Conservation (phyloP, 1,140 invertebrate genomes). For the Drosophila punjabiensis region DNA sequence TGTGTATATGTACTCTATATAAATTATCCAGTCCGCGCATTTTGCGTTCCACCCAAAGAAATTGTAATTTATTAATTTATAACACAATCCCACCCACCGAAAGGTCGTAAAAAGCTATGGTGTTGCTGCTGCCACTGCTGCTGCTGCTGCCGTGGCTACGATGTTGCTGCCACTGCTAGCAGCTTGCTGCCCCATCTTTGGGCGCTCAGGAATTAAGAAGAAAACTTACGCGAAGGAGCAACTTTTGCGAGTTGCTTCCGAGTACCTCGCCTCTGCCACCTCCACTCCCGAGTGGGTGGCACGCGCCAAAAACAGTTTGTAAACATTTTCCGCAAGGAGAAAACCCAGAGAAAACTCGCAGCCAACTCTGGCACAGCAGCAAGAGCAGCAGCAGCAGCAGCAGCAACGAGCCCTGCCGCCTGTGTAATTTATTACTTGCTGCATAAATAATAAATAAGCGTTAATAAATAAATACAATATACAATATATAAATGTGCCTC, state of each 20-base stretch:
- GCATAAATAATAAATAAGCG: constrained; percentile 85
- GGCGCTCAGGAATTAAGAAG: constrained; percentile 61
- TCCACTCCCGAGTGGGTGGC: constrained; percentile 55
- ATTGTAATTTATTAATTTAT: constrained; percentile 84
- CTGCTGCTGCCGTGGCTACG: constrained; percentile 8
- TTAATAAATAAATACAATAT: constrained; percentile 84
- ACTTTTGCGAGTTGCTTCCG: constrained; percentile 42
- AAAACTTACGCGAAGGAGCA: constrained; percentile 59
- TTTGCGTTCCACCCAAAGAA: constrained; percentile 56
- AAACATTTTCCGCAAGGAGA: constrained; percentile 53
- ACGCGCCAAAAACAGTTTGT: constrained; percentile 77
- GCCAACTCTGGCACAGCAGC: constrained; percentile 23
- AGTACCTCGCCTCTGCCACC: constrained; percentile 8
- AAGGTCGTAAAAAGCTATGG: constrained; percentile 70
- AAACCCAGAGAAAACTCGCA: constrained; percentile 25
- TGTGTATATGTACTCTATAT: constrained; percentile 28
- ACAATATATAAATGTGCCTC: constrained; percentile 57
- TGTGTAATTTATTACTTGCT: constrained; percentile 84
- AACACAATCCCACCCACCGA: constrained; percentile 44
- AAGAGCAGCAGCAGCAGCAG: constrained; percentile 9
- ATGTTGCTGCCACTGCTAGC: constrained; percentile 25
- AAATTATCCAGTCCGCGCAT: constrained; percentile 54
- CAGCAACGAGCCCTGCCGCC: constrained; percentile 40
- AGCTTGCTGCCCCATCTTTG: constrained; percentile 35
- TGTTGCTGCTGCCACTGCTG: constrained; percentile 24